These are phyloP conservation scores for Andrena camellia DNA, from an alignment of 2,888 invertebrate species.

Conservation along the genomic window DNA sequence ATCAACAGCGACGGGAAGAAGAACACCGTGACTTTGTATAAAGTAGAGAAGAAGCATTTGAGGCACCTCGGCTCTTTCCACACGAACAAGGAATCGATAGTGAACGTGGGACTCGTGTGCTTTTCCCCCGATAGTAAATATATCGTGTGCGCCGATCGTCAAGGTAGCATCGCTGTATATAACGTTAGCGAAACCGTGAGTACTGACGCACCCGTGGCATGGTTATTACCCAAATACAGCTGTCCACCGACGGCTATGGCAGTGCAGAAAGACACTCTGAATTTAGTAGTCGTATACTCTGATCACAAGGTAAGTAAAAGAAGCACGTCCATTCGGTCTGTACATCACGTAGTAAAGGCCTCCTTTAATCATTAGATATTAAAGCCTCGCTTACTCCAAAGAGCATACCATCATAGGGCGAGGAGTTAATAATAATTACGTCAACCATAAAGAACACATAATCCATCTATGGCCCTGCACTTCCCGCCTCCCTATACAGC, in stretches of 20 bases:
- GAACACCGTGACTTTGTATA: conserved; percentile 76
- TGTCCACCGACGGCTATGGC: conserved; percentile 91
- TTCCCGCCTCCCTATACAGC: conserved; percentile 6
- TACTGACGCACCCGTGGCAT: conserved; percentile 75
- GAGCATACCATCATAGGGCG: conserved; percentile 39
- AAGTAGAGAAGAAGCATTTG: conserved; percentile 76
- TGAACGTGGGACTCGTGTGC: conserved; percentile 73
- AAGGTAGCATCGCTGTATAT: conserved; percentile 90
- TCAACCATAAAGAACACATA: conserved; percentile 63
- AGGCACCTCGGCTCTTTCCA: conserved; percentile 71
- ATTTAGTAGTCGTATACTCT: conserved; percentile 90
- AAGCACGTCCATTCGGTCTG: not conserved
- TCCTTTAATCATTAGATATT: conserved; percentile 18
- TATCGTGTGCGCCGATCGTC: conserved; percentile 89
- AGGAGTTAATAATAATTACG: conserved; percentile 56
- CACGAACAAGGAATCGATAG: conserved; percentile 74
- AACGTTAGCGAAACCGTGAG: conserved; percentile 74
- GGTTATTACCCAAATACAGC: conserved; percentile 90
- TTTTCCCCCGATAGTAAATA: conserved; percentile 87
- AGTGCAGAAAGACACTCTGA: conserved; percentile 87
- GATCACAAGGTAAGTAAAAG: conserved; percentile 90
- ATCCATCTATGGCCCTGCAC: conserved; percentile 55
- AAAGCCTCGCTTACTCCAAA: conserved; percentile 16
- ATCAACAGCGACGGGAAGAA: conserved; percentile 71
- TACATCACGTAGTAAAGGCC: not conserved